Conservation (phyloP, 2,113 vertebrate species). For the Plotosus lineatus region DNA sequence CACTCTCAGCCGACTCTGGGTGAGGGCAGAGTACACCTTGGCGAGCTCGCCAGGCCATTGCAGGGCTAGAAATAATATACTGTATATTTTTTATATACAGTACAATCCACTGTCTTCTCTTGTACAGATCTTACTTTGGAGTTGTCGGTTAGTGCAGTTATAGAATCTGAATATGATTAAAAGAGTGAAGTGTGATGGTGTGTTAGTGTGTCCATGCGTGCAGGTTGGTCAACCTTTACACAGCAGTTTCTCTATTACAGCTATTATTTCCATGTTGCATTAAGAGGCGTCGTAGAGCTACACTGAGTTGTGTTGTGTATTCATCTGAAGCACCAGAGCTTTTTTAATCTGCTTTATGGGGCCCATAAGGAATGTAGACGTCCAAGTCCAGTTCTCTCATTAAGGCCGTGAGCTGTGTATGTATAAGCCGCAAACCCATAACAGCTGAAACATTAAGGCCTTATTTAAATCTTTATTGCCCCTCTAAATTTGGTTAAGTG, state of each 20-base stretch:
- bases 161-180: neutral
- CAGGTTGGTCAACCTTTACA: neutral
- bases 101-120: neutral
- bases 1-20: too few species aligned
- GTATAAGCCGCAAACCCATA: neutral
- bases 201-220: neutral
- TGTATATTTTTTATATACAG: too few species aligned
- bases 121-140: neutral
- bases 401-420: neutral
- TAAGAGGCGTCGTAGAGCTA: neutral
- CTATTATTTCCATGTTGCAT: neutral
- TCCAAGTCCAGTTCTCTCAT: neutral
- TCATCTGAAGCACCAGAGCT: neutral
- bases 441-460: neutral
- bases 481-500: constrained; percentile 1
- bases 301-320: neutral
- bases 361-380: neutral
- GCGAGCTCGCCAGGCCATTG: too few species aligned
- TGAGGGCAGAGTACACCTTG: too few species aligned
- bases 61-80: too few species aligned
- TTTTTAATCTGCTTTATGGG: neutral
- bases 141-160: neutral
- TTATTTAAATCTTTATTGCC: neutral
- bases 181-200: neutral
- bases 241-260: neutral